Evolutionary conservation across 2,797 vertebrate species (phyloP), one percentile per base, ranked within the genome.

Genomic region (Champsocephalus gunnari): DNA sequence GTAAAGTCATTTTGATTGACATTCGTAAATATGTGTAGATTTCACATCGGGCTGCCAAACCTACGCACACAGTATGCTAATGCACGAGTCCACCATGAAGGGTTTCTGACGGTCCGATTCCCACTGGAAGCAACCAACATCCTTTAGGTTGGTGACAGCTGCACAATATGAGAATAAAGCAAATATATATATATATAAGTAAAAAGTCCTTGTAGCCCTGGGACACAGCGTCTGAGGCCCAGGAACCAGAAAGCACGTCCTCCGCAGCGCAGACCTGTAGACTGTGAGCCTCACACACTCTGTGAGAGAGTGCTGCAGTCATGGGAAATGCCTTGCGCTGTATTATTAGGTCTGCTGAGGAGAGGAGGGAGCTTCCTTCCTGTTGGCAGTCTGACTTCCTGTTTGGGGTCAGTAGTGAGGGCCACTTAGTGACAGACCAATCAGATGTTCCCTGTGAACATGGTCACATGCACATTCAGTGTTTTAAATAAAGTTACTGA

Each of bases 301-400:
- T 11, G 6, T 66, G 55, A 38, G 62, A 55, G 41, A 66, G 60
- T 16, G 58, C 63, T 56, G 80, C 32, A 55, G 66, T 75, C 61
- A 77, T 71, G 82, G 88, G 83, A 86, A 88, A 90, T 79, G 71
- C 73, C 78, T 83, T 74, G 12, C 51, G 77, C 60, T 51, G 79
- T 84, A 80, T 81, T 84, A 87, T 87, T 83, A 75, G 69, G 66
- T 82, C 75, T 63, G 32, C 24, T 48, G 58, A 81, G 76, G 54
- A 76, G 86, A 90, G 86, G 86, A 86, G 92, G 92, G 87, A 83
- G 80, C 88, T 90, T 91, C 88, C 92, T 93, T 95, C 94, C 94
- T 88, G 87, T 86, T 82, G 89, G 90, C 89, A 87, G 79, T 70
- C 71, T 73, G 58, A 89, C 89, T 91, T 95, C 93, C 92, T 92